phyloP scores from a whole-genome alignment of 2,888 invertebrate genomes.

The Cryptus viduatorius region DNA sequence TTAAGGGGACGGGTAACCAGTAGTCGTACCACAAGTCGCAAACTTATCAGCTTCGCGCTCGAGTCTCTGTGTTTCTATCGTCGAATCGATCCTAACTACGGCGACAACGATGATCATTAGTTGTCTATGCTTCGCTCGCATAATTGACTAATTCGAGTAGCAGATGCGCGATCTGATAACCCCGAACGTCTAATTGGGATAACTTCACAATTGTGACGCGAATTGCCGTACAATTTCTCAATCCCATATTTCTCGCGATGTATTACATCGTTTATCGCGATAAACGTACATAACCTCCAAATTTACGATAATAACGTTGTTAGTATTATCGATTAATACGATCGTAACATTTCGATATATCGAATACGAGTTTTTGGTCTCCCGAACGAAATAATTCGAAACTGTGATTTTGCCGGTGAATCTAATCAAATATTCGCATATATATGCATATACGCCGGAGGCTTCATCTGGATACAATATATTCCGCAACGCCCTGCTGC shows the following conservation, averaged over 20 bases:
- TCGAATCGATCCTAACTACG: constrained; percentile 32
- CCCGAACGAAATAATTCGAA: neutral
- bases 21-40: neutral
- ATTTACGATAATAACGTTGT: neutral
- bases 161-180: constrained; percentile 5
- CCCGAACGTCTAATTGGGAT: neutral
- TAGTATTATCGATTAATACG: neutral
- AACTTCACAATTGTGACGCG: neutral
- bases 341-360: neutral
- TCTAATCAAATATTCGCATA: constrained; percentile 2
- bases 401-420: neutral
- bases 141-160: neutral
- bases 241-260: neutral
- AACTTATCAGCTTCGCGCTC: constrained; percentile 23
- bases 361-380: neutral
- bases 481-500: constrained; percentile 14
- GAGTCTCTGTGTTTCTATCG: constrained; percentile 26
- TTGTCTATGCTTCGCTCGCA: neutral
- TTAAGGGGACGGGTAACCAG: neutral
- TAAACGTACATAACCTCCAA: neutral
- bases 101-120: constrained; percentile 21
- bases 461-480: constrained; percentile 8
- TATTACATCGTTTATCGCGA: neutral
- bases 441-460: neutral
- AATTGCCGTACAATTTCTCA: neutral